Conservation (phyloP, 2,113 vertebrate genomes). For the Muntiacus reevesi region DNA sequence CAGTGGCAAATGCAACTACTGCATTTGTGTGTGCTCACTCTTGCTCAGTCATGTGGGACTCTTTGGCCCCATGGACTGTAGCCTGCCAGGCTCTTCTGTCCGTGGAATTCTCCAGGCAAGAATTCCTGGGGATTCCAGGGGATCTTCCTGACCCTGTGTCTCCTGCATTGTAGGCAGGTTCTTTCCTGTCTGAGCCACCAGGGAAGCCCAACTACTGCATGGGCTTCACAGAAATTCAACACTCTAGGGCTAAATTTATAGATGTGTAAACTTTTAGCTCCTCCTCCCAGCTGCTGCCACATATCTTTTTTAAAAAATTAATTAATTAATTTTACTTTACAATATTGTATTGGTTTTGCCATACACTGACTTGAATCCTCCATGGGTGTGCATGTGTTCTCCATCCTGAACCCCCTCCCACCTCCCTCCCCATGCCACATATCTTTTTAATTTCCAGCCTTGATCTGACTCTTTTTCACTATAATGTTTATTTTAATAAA, state of each 20-base stretch:
- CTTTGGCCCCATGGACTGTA: not conserved
- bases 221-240: not conserved
- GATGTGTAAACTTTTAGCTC: not conserved
- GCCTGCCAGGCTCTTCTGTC: not conserved
- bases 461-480: not conserved
- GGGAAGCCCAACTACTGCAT: not conserved
- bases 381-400: no score
- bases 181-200: not conserved
- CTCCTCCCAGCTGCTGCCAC: not conserved
- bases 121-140: not conserved
- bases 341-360: no score
- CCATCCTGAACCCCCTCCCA: no score
- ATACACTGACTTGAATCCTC: no score
- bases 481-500: not conserved
- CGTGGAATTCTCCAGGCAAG: not conserved
- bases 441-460: not conserved
- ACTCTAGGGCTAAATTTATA: not conserved
- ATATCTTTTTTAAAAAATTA: not conserved
- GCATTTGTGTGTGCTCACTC: not conserved
- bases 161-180: not conserved
- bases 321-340: no score
- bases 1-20: not conserved
- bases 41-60: not conserved
- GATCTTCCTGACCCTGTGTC: not conserved
- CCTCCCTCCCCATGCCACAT: no score